phyloP scores from a whole-genome alignment of 2,113 vertebrate species.

The Illadopsis cleaveri region DNA sequence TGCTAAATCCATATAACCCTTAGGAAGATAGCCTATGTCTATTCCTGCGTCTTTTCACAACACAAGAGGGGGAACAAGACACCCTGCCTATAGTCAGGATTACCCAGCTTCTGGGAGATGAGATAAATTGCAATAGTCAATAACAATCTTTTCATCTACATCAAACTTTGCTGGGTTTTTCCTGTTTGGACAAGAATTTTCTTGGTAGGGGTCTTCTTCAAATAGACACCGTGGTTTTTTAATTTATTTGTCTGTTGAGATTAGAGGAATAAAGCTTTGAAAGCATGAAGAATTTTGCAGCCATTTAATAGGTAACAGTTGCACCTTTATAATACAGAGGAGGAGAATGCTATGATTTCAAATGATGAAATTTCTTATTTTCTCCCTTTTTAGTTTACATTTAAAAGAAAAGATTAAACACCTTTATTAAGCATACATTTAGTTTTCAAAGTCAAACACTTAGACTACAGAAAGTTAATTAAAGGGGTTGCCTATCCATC shows the following conservation, averaged over 20 bases:
- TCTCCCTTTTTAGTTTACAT: not conserved
- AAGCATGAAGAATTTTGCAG: not conserved
- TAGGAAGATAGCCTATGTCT: not conserved
- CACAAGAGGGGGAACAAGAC: not conserved
- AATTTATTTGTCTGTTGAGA: not conserved
- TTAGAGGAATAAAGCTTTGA: not conserved
- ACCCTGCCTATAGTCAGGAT: not conserved
- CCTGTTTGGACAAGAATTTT: not conserved
- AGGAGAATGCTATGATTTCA: not conserved
- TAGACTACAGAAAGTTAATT: not conserved
- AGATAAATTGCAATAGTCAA: not conserved
- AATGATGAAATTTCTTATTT: not conserved
- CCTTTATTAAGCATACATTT: not conserved
- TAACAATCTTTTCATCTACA: not conserved
- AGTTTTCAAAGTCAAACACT: constrained; percentile 17
- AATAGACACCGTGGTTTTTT: not conserved
- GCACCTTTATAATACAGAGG: not conserved
- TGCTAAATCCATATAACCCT: not conserved
- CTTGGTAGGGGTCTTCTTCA: not conserved
- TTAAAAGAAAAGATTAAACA: not conserved
- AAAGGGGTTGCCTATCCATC: not conserved
- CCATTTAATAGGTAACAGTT: not conserved
- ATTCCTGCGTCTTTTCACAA: not conserved
- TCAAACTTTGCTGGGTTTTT: not conserved
- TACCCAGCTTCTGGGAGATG: not conserved